Base-by-base conservation (phyloP, 2,113 vertebrate species). In the Oxyruncus cristatus region DNA sequence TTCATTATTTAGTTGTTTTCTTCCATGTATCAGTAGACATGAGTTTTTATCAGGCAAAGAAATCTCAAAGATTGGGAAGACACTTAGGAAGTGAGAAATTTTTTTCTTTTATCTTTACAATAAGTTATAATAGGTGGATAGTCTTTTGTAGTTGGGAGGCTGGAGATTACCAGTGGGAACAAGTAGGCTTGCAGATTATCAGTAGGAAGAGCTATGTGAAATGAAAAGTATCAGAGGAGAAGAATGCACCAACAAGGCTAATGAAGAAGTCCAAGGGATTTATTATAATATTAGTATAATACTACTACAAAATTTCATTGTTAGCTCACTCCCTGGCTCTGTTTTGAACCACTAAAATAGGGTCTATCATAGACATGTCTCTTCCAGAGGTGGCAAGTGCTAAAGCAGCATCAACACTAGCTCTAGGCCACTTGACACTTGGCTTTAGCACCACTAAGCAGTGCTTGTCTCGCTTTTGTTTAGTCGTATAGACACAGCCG, bases 401-500 rank as follows among this genome's bases (percentile, higher is more conserved):
- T 42, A 68, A 65, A 82, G 21, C 17, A 74, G 9, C 2, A 8
- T 27, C 47, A 71, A 8, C 8, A 24, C 6, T 24, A 47, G 2
- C 12, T 62, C 73, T 62, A 53, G 41, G 55, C 4, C 26, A 35
- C 26, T 68, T 73, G n/a, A 12, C 5, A 4, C 9, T 63, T 50
- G 14, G 10, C 30, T 85, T 79, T 53, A 67, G 33, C 12, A 28
- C 5, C 20, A 17, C 5, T 61, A 15, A 33, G 32, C 14, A 37
- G 33, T 27, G 35, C 8, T 90, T 82, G 27, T 17, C 11, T 4
- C 13, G 53, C 8, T 53, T 90, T 50, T 58, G 37, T 32, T 53
- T 37, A 12, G 28, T 2, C 2, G 1, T 28, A 9, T 2, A 41
- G 41, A 50, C 9, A 27, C 2, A 67, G 30, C 1, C 1, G 44